Evolutionary conservation across 2,113 vertebrate species (phyloP).

Genomic region (Lophochroa leadbeateri): DNA sequence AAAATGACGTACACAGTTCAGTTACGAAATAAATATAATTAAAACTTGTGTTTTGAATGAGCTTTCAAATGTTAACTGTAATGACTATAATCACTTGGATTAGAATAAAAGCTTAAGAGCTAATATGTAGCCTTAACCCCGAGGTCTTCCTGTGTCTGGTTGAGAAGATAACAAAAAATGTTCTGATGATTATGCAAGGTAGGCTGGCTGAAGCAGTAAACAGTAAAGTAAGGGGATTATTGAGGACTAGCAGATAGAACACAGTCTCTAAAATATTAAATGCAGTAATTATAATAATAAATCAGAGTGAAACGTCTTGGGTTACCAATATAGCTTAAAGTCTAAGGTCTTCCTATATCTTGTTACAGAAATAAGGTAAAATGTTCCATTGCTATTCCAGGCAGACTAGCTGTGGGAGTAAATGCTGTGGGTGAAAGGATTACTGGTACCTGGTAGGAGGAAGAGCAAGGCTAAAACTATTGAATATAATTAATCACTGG

Average conservation of each 20-base stretch:
- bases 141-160: constrained; percentile 32
- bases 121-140: constrained; percentile 7
- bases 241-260: background rate
- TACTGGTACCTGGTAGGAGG: constrained; percentile 37
- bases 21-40: background rate
- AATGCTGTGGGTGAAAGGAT: constrained; percentile 22
- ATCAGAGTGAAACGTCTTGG: background rate
- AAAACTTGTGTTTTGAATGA: background rate
- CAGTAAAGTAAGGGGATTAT: constrained; percentile 37
- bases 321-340: background rate
- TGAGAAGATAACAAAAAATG: constrained; percentile 35
- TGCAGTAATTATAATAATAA: constrained; percentile 25
- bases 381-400: constrained; percentile 18
- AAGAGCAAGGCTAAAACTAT: constrained; percentile 33
- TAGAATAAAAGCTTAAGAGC: constrained; percentile 11
- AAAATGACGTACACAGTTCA: background rate
- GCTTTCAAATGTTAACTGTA: background rate
- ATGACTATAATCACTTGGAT: constrained; percentile 2
- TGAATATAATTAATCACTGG: constrained; percentile 11
- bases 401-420: background rate
- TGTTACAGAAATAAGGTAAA: constrained; percentile 40
- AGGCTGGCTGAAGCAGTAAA: constrained; percentile 30
- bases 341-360: constrained; percentile 38
- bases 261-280: constrained; percentile 21
- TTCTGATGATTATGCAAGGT: constrained; percentile 32